Base-by-base conservation (phyloP, 2,888 invertebrate species). In the Heliothis peltigera region DNA sequence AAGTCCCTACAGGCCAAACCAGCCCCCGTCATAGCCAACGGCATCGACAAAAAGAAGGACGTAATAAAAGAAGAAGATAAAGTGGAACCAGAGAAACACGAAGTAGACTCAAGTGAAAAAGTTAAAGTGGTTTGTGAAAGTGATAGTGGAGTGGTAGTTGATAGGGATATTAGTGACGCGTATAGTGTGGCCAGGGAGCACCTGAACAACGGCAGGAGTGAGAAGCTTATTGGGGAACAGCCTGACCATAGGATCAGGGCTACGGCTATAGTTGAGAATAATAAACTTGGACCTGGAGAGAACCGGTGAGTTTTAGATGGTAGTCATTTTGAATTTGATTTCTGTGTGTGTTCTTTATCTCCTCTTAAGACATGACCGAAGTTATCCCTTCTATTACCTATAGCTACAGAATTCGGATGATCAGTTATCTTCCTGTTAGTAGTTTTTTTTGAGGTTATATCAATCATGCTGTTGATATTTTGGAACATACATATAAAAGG, bases 141-240 rank as follows among this genome's bases (percentile, higher is more conserved):
- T 90, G 85, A 87, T 57, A 80, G 86, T 86, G 82, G 80, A 63
- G 89, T 87, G 89, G 82, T 81, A 59, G 89, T 87, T 90, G 93
- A 89, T 82, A 90, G 92, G 86, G 95, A 95, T 84, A 94, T 94
- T 75, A 91, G 92, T 89, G 93, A 92, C 76, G 91, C 89, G 72
- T 92, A 89, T 75, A 93, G 90, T 92, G 90, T 92, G 55, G 94
- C 88, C 47, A 87, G 93, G 72, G 94, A 94, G 87, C 89, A 94
- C 67, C 75, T 95, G 78, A 92, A 81, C 78, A 97, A 97, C 96
- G 97, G 97, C 55, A 95, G 97, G 78, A 97, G 97, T 84, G 97
- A 97, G 91, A 96, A 97, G 84, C 95, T 97, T 87, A 96, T 97
- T 83, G 97, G 97, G 10, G 96, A 96, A 75, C 91, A 92, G 79